Conservation (phyloP, 2,797 vertebrate species). For the Hyperoplus lanceolatus region DNA sequence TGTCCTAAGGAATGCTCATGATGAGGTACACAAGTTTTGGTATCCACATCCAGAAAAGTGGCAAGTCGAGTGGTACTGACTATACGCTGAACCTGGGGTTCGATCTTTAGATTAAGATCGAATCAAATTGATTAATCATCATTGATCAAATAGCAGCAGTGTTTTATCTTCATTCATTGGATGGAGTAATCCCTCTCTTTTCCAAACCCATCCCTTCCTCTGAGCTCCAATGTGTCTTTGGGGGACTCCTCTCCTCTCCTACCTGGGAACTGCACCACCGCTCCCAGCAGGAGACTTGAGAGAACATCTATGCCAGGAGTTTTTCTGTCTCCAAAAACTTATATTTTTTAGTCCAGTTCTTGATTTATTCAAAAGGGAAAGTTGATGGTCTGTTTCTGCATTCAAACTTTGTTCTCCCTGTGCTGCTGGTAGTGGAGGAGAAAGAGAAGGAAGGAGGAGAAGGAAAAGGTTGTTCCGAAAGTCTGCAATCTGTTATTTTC, state of each 20-base stretch:
- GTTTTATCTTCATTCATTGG: constrained; percentile 1
- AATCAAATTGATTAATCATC: too few species aligned
- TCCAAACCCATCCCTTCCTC: constrained; percentile 14
- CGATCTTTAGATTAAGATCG: constrained; percentile 45
- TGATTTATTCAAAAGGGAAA: constrained; percentile 80
- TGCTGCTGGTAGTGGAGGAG: constrained; percentile 17
- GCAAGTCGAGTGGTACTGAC: not conserved
- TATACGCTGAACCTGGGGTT: constrained; percentile 16
- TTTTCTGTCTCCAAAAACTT: constrained; percentile 62
- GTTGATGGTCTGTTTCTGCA: constrained; percentile 51
- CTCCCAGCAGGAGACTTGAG: constrained; percentile 40
- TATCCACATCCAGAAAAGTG: constrained; percentile 22
- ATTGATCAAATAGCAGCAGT: constrained; percentile 20
- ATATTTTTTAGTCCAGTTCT: constrained; percentile 58
- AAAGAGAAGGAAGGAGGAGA: constrained; percentile 13
- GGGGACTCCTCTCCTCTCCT: constrained; percentile 49
- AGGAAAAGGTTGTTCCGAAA: constrained; percentile 33
- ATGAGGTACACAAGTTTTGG: constrained; percentile 3
- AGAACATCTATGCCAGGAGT: constrained; percentile 53
- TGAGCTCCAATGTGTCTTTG: constrained; percentile 32
- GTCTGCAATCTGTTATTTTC: constrained; percentile 34
- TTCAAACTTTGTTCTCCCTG: constrained; percentile 49
- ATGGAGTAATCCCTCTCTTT: constrained; percentile 22
- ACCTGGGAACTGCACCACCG: constrained; percentile 40
- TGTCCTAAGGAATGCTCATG: constrained; percentile 25